Conservation (phyloP, 2,797 vertebrate genomes). For the Enteromius treurensis region DNA sequence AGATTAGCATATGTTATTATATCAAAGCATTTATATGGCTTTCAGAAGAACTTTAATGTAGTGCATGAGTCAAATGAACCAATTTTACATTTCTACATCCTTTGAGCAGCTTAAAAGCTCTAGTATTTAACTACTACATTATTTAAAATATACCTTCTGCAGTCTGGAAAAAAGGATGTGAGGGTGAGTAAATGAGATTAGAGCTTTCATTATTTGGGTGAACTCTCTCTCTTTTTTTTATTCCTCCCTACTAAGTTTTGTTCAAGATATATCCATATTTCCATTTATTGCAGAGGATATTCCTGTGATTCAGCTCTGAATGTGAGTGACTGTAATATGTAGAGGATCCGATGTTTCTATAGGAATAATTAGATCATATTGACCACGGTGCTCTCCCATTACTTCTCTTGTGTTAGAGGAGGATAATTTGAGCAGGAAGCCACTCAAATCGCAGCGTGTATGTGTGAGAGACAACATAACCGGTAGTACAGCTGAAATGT, state of each 20-base stretch:
- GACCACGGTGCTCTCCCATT: not conserved
- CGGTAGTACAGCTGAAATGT: constrained; percentile 16
- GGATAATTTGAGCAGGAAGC: constrained; percentile 24
- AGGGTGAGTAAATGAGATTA: not conserved
- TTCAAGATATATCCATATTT: constrained; percentile 10
- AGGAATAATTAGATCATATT: constrained; percentile 22
- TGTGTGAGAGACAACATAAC: not conserved
- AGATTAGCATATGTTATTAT: not conserved
- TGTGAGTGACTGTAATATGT: not conserved
- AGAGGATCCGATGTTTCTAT: constrained; percentile 9
- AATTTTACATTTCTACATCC: not conserved
- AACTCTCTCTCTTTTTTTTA: not conserved
- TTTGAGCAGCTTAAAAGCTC: constrained; percentile 1
- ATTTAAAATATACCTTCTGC: not conserved
- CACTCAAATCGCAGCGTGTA: not conserved
- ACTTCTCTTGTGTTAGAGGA: constrained; percentile 2
- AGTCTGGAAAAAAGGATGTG: not conserved
- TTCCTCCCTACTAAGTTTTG: not conserved
- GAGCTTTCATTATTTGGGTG: not conserved
- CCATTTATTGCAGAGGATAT: not conserved
- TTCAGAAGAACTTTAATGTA: not conserved
- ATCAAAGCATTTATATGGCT: not conserved
- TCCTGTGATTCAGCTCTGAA: not conserved
- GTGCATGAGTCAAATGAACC: not conserved
- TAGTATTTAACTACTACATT: not conserved